Base-by-base conservation (phyloP, 2,888 invertebrate genomes). In the Tholera decimalis region DNA sequence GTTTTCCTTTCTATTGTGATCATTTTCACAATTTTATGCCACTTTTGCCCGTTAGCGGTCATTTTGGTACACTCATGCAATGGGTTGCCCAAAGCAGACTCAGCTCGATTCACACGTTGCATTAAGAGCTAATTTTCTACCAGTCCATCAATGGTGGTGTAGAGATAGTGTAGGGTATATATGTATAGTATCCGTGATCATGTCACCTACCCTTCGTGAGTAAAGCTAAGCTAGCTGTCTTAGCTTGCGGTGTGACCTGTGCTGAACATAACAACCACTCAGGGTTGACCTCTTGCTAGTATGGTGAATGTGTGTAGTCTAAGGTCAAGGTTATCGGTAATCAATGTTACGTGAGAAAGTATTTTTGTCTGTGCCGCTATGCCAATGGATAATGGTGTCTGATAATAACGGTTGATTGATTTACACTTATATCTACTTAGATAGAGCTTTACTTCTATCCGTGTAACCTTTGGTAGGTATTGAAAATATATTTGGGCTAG, bases 201-300 rank as follows among this genome's bases (percentile, higher is more conserved):
- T 35, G 4, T 20, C 20, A 39, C 39, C 1, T 53, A 9, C 3
- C 8, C 3, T 26, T 9, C 2, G 4, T 24, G 15, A n/a, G 2
- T n/a, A 15, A 15, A 22, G 15, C 39, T 35, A 37, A 30, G 9
- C 11, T 35, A 3, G 6, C n/a, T n/a, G n/a, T n/a, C n/a, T n/a
- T 6, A 22, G 39, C 8, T 11, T 13, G 6, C 39, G 0, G 28
- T 66, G 59, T 35, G 33, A 3, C 58, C 39, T 35, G 22, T 18
- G 22, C 68, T 30, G 26, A 49, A 60, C 55, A 35, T 24, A 0
- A 41, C 9, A 26, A 46, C 71, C 51, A 59, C 53, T 59, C 50
- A 47, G 7, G 49, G 37, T 73, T 79, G 67, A 80, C 70, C 79
- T 69, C 61, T 64, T n/a, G 24, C 24, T 59, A 50, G 55, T 46